A percentile compares a stretch with the other conserved stretches of the same genome.
These are phyloP conservation scores for Caranx ignobilis DNA, from an alignment of 2,113 vertebrate genomes.

Conservation along the genomic window DNA sequence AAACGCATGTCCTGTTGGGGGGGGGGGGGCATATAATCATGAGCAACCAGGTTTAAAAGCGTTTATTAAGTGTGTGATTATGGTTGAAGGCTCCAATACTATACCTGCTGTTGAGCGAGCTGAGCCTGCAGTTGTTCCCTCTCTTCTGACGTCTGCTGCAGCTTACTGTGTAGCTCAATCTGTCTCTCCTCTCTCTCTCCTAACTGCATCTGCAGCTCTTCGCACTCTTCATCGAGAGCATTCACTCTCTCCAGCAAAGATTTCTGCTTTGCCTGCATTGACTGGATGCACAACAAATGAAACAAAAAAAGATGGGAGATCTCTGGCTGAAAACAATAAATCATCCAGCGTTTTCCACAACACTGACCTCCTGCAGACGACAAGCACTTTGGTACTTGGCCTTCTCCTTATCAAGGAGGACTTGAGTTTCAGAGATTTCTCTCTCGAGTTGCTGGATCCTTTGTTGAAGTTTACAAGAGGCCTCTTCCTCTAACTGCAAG, in stretches of 20 bases:
- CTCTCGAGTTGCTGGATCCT: conserved; percentile 78
- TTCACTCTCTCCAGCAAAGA: conserved; percentile 87
- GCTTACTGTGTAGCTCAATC: conserved; percentile 72
- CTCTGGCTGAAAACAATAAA: conserved; percentile 4
- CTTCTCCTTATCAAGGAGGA: conserved; percentile 89
- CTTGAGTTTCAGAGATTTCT: conserved; percentile 81
- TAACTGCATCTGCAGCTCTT: conserved; percentile 85
- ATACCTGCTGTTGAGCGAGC: conserved; percentile 86
- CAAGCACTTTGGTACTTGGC: conserved; percentile 86
- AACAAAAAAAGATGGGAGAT: not conserved
- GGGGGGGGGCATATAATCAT: conserved; percentile 3
- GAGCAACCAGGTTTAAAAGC: not conserved
- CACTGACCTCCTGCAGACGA: conserved; percentile 89
- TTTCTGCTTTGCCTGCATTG: conserved; percentile 90
- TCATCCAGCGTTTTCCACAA: not conserved
- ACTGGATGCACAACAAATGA: conserved; percentile 76
- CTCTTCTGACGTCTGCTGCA: conserved; percentile 76
- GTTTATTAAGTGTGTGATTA: not conserved
- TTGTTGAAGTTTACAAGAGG: conserved; percentile 80
- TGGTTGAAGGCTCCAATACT: not conserved
- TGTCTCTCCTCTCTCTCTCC: conserved; percentile 83
- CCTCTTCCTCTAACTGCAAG: conserved; percentile 68
- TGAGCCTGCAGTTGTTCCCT: conserved; percentile 76
- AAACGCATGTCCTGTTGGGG: conserved; percentile 81
- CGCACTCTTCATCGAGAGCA: conserved; percentile 86